Conservation (phyloP, 2,888 invertebrate genomes). For the Dimorphilus gyrociliatus region DNA sequence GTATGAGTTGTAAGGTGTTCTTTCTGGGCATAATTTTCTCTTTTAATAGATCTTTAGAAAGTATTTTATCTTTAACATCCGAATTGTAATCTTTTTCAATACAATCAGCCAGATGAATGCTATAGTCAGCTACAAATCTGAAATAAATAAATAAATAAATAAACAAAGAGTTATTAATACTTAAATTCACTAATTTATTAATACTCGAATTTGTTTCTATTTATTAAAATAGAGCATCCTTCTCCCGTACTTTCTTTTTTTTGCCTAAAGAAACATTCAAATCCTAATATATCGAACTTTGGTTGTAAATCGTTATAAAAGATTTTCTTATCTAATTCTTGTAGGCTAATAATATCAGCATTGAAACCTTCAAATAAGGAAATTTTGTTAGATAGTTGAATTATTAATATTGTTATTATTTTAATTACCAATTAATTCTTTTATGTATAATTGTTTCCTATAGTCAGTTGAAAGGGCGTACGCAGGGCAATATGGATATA, state of each 20-base stretch:
- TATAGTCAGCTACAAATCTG: slow-evolving; percentile 6
- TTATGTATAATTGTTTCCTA: slow-evolving; percentile 63
- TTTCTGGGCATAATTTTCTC: slow-evolving; percentile 18
- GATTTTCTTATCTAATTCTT: slow-evolving; percentile 73
- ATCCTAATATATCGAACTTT: slow-evolving; percentile 44
- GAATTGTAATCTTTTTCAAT: slow-evolving; percentile 11
- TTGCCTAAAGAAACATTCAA: slow-evolving; percentile 26
- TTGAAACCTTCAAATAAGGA: slow-evolving; percentile 51
- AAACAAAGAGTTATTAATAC: neutral
- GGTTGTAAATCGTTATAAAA: slow-evolving; percentile 49
- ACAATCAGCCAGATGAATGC: slow-evolving; percentile 1
- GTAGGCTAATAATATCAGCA: slow-evolving; percentile 71
- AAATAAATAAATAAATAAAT: neutral
- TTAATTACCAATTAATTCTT: slow-evolving; percentile 56
- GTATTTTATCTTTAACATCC: slow-evolving; percentile 17
- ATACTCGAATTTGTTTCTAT: slow-evolving; percentile 49
- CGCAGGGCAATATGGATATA: slow-evolving; percentile 69
- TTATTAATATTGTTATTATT: neutral
- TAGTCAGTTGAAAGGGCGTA: slow-evolving; percentile 67
- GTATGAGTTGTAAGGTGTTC: slow-evolving; percentile 28
- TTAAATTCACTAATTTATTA: neutral
- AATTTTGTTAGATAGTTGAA: neutral
- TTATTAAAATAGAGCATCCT: slow-evolving; percentile 63
- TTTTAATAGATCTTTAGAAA: slow-evolving; percentile 16
- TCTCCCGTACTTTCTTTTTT: slow-evolving; percentile 50